Conservation (phyloP, 1,140 invertebrate species). For the Drosophila sp. region DNA sequence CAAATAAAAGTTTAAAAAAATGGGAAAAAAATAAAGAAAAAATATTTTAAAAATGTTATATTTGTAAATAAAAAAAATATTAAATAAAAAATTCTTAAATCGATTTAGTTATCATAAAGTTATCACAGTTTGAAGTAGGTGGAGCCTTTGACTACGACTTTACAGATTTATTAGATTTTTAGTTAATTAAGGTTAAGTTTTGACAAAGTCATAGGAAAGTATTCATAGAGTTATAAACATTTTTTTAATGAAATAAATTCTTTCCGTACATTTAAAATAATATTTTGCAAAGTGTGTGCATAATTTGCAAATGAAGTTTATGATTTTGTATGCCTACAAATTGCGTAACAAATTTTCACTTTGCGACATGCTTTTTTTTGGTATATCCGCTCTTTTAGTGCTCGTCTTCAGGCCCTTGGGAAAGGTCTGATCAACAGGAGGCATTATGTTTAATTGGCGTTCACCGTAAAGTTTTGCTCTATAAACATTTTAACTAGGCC, state of each 20-base stretch:
- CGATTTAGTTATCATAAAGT: no score
- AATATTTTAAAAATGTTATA: no score
- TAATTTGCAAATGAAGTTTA: conserved; percentile 2
- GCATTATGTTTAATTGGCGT: conserved; percentile 69
- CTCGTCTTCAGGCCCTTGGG: conserved; percentile 9
- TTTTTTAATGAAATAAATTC: no score
- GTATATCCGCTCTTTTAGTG: conserved; percentile 15
- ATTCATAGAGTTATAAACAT: no score
- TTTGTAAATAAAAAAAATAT: no score
- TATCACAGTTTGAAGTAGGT: no score
- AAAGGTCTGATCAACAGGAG: conserved; percentile 24
- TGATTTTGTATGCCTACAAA: conserved; percentile 22
- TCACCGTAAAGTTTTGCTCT: conserved; percentile 67
- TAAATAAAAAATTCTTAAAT: no score
- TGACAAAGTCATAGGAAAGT: no score
- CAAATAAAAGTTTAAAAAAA: no score
- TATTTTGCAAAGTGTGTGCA: conserved; percentile 6
- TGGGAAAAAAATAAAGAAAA: no score
- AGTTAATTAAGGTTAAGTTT: no score
- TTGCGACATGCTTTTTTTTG: conserved; percentile 1
- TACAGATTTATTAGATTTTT: no score
- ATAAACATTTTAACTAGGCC: conserved; percentile 76
- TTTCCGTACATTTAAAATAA: neutral
- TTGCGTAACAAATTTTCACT: conserved; percentile 25
- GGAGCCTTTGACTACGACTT: neutral